phyloP scores from a whole-genome alignment of 2,888 invertebrate species.

The Agrotis segetum region DNA sequence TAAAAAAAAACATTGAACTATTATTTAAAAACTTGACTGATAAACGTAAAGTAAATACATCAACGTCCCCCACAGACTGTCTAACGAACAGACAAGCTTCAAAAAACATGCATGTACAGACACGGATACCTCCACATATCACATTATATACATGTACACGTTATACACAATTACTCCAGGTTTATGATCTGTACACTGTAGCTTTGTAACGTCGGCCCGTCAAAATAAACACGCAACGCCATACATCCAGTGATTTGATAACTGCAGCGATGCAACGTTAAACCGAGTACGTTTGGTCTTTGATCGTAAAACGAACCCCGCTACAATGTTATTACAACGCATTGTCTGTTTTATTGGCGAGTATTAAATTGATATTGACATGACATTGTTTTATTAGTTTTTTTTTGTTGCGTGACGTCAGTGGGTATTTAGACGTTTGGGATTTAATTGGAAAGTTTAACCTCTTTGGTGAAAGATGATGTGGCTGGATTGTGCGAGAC shows the following conservation, averaged over 20 bases:
- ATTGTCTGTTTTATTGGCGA: conserved; percentile 77
- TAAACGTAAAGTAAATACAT: conserved; percentile 34
- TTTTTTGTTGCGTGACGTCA: conserved; percentile 51
- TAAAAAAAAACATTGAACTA: no score
- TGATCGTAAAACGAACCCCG: conserved; percentile 75
- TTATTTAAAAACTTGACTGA: conserved; percentile 13
- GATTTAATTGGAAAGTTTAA: neutral
- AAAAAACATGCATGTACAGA: conserved; percentile 61
- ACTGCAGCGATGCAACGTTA: conserved; percentile 70
- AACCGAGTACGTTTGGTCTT: conserved; percentile 63
- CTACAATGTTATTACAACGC: conserved; percentile 74
- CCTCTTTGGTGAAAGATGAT: no score
- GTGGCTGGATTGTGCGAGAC: no score
- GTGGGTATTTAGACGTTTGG: conserved; percentile 8
- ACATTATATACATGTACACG: conserved; percentile 30
- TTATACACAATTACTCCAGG: conserved; percentile 64
- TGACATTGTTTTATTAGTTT: conserved; percentile 70
- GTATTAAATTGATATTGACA: conserved; percentile 76
- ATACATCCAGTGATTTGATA: conserved; percentile 78
- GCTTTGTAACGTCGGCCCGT: conserved; percentile 65
- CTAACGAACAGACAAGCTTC: conserved; percentile 57
- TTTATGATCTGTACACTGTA: conserved; percentile 60
- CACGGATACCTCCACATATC: conserved; percentile 60
- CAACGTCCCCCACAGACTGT: conserved; percentile 14
- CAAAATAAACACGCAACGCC: conserved; percentile 76